Conservation (phyloP, 2,888 invertebrate species). For the Leptopterna dolabrata region DNA sequence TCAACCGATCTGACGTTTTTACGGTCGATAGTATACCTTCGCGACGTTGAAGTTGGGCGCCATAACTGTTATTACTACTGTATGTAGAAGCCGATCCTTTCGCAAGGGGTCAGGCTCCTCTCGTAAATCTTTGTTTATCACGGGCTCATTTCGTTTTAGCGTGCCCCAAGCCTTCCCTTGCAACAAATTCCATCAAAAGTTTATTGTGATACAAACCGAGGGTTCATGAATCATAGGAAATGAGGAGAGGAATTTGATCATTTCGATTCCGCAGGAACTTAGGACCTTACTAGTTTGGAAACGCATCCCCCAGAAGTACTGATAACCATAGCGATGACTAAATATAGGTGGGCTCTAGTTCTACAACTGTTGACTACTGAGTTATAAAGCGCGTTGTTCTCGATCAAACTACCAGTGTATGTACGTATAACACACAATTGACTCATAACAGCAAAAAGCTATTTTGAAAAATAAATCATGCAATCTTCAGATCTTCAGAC, state of each 20-base stretch:
- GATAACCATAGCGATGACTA: no score
- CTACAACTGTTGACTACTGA: no score
- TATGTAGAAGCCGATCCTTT: constrained; percentile 3
- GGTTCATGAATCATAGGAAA: not conserved
- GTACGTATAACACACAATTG: no score
- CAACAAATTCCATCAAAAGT: not conserved
- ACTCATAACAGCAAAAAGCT: no score
- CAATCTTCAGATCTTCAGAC: no score
- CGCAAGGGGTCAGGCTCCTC: not conserved
- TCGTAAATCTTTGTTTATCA: constrained; percentile 2
- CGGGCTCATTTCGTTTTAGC: not conserved
- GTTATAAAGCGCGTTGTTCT: no score
- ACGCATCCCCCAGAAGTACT: no score
- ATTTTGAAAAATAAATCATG: no score
- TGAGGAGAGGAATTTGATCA: not conserved
- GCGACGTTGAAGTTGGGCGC: not conserved
- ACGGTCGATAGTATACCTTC: not conserved
- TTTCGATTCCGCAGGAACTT: no score
- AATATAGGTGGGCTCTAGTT: no score
- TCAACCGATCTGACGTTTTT: not conserved
- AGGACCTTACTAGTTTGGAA: no score
- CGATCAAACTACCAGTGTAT: no score
- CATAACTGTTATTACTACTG: constrained; percentile 1
- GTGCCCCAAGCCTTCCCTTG: not conserved
- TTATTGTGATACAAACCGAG: not conserved